Base-by-base conservation (phyloP, 2,113 vertebrate species). In the Cephalophus harveyi region DNA sequence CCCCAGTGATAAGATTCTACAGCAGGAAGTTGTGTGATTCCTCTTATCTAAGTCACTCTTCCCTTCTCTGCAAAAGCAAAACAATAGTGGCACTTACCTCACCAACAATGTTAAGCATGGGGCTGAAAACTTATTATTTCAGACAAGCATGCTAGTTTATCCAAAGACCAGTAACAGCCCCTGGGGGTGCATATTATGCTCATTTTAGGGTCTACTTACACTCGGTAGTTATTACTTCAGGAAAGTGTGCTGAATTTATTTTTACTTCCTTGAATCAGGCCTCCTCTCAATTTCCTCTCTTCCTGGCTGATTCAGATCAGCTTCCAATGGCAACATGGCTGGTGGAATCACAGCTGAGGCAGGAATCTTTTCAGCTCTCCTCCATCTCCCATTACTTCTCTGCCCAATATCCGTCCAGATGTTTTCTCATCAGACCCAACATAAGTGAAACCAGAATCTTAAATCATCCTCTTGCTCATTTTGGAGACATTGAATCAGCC, bases 171-270 rank as follows among this genome's bases (percentile, higher is more conserved):
- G 43, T 16, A 90, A 95, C 16, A 50, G 21, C 50, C 14, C n/a
- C 16, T 79, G 28, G 81, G 46, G 54, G 33, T 19, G 43, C n/a
- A 67, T 28, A 52, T 17, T 52, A 33, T 13, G 48, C 14, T 59
- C 17, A 23, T 91, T 94, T 83, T 95, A 59, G 57, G 14, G 43
- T 27, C 57, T 76, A 36, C 28, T 64, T 95, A 82, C 94, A 82
- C 17, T 64, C 6, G 28, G 15, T 28, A 36, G 46, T 76, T 78
- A 78, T 59, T 84, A 81, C 46, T 84, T 93, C 43, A 96, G 82
- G 90, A 87, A 93, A 48, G 48, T 54, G 21, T 87, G 23, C n/a
- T 83, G 71, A 93, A 93, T 67, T 87, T 95, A 93, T 91, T 81
- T 93, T 93, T 57, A 91, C 16, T 93, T 82, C 48, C n/a, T 91